Evolutionary conservation across 2,797 vertebrate species (phyloP).

Genomic region (Notoglanidium macrostoma): DNA sequence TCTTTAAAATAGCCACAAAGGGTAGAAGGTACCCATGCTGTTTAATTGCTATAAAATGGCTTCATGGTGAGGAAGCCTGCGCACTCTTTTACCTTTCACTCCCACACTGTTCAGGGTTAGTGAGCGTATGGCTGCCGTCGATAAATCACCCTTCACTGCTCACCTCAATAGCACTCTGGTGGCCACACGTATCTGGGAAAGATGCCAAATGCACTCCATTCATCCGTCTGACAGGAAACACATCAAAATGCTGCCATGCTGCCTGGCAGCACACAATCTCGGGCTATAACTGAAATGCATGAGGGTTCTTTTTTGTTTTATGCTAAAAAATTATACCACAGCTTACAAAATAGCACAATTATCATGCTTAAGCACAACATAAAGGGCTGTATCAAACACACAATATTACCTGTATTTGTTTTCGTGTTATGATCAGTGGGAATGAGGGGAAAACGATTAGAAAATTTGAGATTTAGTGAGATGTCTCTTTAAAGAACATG

Average conservation of each 20-base stretch:
- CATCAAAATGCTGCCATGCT: conserved; percentile 57
- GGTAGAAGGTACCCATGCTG: conserved; percentile 19
- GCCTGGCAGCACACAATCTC: conserved; percentile 56
- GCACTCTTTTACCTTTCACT: conserved; percentile 57
- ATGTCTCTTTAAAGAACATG: neutral
- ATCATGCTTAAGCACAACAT: neutral
- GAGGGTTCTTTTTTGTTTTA: conserved; percentile 10
- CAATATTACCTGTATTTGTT: neutral
- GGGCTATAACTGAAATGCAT: conserved; percentile 41
- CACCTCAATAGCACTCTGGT: conserved; percentile 55
- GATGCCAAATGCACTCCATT: conserved; percentile 58
- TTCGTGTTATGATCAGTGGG: neutral
- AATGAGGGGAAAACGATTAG: neutral
- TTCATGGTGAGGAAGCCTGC: conserved; percentile 46
- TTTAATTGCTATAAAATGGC: conserved; percentile 59
- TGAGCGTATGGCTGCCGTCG: conserved; percentile 52
- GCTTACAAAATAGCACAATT: neutral
- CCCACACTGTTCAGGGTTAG: conserved; percentile 49
- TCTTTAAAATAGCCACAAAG: conserved; percentile 2
- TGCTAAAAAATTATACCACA: neutral
- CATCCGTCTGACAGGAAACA: conserved; percentile 57
- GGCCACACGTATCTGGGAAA: conserved; percentile 60
- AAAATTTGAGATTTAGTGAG: neutral
- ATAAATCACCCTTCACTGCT: conserved; percentile 60
- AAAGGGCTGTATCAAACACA: neutral